Evolutionary conservation across 2,888 invertebrate genomes (phyloP).

Genomic region (Callyntrura sp.): DNA sequence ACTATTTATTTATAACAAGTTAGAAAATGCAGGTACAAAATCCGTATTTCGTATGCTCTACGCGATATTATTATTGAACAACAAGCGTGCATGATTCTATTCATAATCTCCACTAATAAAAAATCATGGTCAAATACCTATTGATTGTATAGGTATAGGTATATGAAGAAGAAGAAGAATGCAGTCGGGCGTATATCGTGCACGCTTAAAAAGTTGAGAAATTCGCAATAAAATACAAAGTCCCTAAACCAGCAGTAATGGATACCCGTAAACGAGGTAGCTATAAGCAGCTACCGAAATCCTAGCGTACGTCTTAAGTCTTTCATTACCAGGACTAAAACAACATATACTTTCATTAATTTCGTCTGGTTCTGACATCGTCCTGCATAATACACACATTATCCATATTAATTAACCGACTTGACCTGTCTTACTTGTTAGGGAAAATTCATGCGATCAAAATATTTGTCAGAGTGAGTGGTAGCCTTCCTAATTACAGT

Average conservation of each 20-base stretch:
- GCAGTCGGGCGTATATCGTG: too few species aligned
- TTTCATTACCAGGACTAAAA: neutral
- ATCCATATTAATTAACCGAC: slow-evolving; percentile 59
- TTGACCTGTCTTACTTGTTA: slow-evolving; percentile 69
- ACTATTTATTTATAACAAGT: too few species aligned
- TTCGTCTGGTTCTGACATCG: neutral
- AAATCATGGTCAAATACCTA: too few species aligned
- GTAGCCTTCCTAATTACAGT: slow-evolving; percentile 32
- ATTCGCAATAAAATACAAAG: neutral
- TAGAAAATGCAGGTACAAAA: too few species aligned
- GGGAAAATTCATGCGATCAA: slow-evolving; percentile 61
- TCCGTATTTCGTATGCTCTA: too few species aligned
- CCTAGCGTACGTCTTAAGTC: neutral
- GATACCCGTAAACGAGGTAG: neutral
- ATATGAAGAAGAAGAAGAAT: too few species aligned
- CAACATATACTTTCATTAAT: neutral
- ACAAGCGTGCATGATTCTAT: too few species aligned
- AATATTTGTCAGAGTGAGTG: slow-evolving; percentile 69
- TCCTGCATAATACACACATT: slow-evolving; percentile 23
- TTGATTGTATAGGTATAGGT: too few species aligned
- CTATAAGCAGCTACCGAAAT: neutral
- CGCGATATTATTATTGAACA: too few species aligned
- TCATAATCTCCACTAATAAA: too few species aligned
- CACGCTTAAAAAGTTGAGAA: neutral
- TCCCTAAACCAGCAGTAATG: neutral